Conservation (phyloP, 2,113 vertebrate species). For the Barnardius zonarius region DNA sequence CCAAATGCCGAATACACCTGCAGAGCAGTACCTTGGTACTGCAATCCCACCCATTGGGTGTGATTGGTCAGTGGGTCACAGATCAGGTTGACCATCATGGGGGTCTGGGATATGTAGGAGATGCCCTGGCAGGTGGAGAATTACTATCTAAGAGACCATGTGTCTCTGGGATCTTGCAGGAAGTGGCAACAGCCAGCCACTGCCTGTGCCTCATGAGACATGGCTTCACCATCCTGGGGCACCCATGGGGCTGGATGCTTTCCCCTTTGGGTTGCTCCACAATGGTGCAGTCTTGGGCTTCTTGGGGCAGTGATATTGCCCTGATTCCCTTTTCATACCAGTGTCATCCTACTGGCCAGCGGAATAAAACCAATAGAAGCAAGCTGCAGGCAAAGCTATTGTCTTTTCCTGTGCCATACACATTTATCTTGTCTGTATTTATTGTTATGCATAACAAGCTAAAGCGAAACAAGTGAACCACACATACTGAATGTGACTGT, state of each 20-base stretch:
- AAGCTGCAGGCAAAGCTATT: background rate
- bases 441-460: background rate
- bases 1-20: background rate
- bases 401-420: background rate
- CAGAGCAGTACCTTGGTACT: background rate
- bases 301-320: background rate
- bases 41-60: fast-evolving
- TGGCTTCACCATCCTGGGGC: background rate
- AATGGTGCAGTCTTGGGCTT: background rate
- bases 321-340: background rate
- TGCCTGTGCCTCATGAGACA: background rate
- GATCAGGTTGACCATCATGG: background rate
- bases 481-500: background rate
- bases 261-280: background rate
- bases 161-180: background rate
- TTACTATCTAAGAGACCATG: background rate
- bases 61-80: background rate
- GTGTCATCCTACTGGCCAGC: background rate
- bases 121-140: background rate
- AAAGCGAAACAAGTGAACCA: background rate
- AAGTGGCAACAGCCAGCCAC: background rate
- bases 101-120: background rate
- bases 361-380: background rate
- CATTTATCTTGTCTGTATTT: background rate
- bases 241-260: background rate